phyloP scores from a whole-genome alignment of 2,888 invertebrate species.

The Anticlea derivata region DNA sequence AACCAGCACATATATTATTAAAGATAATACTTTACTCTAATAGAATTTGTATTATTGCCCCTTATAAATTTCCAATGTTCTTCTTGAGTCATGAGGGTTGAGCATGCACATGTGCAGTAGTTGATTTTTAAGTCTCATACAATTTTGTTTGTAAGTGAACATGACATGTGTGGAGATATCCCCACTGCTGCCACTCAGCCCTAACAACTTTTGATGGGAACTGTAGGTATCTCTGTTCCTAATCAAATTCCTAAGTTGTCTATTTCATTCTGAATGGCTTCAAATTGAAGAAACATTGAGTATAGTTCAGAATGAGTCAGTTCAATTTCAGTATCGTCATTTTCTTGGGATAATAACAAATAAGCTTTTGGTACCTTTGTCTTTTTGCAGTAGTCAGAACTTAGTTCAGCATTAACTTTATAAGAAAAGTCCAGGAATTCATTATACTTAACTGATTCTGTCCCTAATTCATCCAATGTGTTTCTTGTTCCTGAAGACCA shows the following conservation, averaged over 20 bases:
- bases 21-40: too few relatives aligned
- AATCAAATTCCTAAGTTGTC: slow-evolving; percentile 58
- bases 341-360: slow-evolving; percentile 48
- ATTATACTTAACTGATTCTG: slow-evolving; percentile 44
- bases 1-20: too few relatives aligned
- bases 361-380: slow-evolving; percentile 72
- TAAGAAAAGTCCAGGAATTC: slow-evolving; percentile 59
- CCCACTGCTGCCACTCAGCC: too few relatives aligned
- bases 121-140: too few relatives aligned
- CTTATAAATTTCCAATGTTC: too few relatives aligned
- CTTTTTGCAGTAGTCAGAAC: slow-evolving; percentile 70
- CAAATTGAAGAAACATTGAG: slow-evolving; percentile 70
- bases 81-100: too few relatives aligned
- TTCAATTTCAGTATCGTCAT: slow-evolving; percentile 61
- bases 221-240: too few relatives aligned
- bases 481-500: slow-evolving; percentile 70
- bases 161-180: too few relatives aligned
- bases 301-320: slow-evolving; percentile 70
- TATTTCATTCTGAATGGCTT: slow-evolving; percentile 73
- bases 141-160: too few relatives aligned
- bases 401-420: slow-evolving; percentile 73
- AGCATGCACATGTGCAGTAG: too few relatives aligned
- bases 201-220: too few relatives aligned
- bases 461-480: slow-evolving; percentile 61
- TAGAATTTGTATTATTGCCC: too few relatives aligned